phyloP scores from a whole-genome alignment of 2,888 invertebrate genomes.

The Pyrochroa serraticornis region DNA sequence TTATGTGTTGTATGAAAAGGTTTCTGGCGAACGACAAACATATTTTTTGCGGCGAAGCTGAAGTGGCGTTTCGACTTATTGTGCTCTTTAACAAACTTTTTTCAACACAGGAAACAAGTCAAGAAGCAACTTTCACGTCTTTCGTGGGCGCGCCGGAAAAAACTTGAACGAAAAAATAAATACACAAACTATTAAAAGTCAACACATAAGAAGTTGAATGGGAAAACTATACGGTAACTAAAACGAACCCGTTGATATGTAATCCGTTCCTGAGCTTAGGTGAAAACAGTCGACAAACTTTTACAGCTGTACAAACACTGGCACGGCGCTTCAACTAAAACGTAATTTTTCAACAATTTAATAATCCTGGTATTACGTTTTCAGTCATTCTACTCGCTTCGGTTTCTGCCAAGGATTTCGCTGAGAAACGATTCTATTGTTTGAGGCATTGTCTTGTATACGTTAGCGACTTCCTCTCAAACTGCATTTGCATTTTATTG shows the following conservation, averaged over 20 bases:
- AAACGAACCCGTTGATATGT: background rate
- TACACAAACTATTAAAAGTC: slow-evolving; percentile 23
- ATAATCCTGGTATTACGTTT: too few species aligned
- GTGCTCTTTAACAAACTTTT: slow-evolving; percentile 33
- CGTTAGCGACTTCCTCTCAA: slow-evolving; percentile 33
- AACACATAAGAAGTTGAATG: slow-evolving; percentile 1
- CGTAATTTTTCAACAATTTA: too few species aligned
- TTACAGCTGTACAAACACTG: too few species aligned
- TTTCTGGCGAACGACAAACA: slow-evolving; percentile 24
- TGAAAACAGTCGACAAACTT: too few species aligned
- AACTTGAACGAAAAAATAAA: slow-evolving; percentile 16
- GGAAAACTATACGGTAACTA: background rate
- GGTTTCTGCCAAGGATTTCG: too few species aligned
- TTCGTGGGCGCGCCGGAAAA: slow-evolving; percentile 10
- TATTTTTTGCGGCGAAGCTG: slow-evolving; percentile 30
- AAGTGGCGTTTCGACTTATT: slow-evolving; percentile 36
- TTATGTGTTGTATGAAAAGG: slow-evolving; percentile 14
- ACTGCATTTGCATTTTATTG: slow-evolving; percentile 39
- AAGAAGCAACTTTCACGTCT: slow-evolving; percentile 17
- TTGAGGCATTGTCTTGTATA: slow-evolving; percentile 30
- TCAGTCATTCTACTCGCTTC: too few species aligned
- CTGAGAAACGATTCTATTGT: background rate
- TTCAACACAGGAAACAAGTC: slow-evolving; percentile 22
- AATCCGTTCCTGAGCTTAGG: too few species aligned
- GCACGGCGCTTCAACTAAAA: too few species aligned